phyloP scores from a whole-genome alignment of 2,888 invertebrate species.

The Rhagium mordax region DNA sequence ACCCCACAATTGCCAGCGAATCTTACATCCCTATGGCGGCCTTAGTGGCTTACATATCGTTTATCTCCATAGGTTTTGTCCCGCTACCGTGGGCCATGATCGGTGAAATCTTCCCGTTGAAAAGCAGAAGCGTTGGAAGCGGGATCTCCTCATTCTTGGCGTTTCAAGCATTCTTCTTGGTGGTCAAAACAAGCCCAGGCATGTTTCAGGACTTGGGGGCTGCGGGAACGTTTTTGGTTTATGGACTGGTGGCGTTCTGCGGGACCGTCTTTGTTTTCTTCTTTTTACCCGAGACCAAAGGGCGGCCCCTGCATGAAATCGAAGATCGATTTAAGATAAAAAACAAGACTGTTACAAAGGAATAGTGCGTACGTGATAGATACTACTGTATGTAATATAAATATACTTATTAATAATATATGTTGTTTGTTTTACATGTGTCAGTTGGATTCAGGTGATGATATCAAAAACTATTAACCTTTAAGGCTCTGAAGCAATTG shows the following conservation, averaged over 20 bases:
- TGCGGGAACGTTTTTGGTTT: slow-evolving; percentile 76
- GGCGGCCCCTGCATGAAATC: slow-evolving; percentile 79
- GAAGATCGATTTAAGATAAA: slow-evolving; percentile 73
- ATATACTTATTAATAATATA: too few relatives aligned
- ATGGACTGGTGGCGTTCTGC: slow-evolving; percentile 74
- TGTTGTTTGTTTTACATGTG: too few relatives aligned
- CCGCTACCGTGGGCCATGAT: slow-evolving; percentile 82
- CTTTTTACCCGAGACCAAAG: slow-evolving; percentile 80
- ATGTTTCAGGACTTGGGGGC: slow-evolving; percentile 75
- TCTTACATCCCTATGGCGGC: slow-evolving; percentile 66
- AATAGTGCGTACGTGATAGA: background rate
- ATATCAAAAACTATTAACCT: too few relatives aligned
- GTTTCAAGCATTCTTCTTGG: slow-evolving; percentile 77
- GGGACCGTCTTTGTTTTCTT: slow-evolving; percentile 75
- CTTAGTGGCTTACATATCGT: slow-evolving; percentile 74
- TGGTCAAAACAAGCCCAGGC: slow-evolving; percentile 79
- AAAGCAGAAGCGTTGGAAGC: slow-evolving; percentile 75
- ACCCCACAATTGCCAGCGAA: slow-evolving; percentile 56
- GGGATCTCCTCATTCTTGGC: slow-evolving; percentile 79
- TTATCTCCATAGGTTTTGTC: slow-evolving; percentile 72
- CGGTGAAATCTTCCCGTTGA: slow-evolving; percentile 79
- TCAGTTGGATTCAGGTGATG: too few relatives aligned
- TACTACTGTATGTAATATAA: background rate
- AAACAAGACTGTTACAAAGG: background rate
- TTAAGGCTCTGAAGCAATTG: too few relatives aligned